These are phyloP conservation scores for Cairina moschata DNA, from an alignment of 2,113 vertebrate species.

Conservation along the genomic window DNA sequence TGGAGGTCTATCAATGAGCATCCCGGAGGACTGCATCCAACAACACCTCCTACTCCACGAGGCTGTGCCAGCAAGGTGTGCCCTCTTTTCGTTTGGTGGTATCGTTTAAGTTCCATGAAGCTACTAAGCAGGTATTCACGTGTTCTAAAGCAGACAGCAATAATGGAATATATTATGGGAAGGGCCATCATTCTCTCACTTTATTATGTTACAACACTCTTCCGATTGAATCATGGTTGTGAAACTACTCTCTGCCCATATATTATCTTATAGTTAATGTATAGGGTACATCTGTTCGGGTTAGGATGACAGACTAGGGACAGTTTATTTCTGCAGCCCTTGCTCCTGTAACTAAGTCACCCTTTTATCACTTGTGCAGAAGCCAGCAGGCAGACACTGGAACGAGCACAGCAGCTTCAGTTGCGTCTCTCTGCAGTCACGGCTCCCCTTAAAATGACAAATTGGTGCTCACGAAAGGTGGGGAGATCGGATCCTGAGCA, in stretches of 20 bases:
- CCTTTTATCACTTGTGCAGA: neutral
- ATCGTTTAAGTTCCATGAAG: neutral
- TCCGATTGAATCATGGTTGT: neutral
- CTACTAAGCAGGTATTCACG: neutral
- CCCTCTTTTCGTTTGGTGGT: fast-evolving
- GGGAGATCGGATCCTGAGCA: fast-evolving
- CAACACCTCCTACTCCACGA: fast-evolving
- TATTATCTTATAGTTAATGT: neutral
- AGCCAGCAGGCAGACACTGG: fast-evolving
- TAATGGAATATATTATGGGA: neutral
- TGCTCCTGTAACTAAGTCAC: neutral
- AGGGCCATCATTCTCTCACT: neutral
- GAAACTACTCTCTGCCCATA: neutral
- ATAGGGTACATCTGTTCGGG: neutral
- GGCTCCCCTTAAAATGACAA: neutral
- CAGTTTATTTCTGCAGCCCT: neutral
- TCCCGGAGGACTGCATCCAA: neutral
- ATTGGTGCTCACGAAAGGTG: neutral
- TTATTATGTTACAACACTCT: neutral
- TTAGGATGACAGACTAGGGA: neutral
- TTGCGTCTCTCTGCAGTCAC: neutral
- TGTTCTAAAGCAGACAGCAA: neutral
- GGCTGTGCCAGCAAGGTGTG: fast-evolving
- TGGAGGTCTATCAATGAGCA: neutral
- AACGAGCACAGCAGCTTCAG: fast-evolving